Conservation (phyloP, 2,888 invertebrate species). For the Serripes groenlandicus region DNA sequence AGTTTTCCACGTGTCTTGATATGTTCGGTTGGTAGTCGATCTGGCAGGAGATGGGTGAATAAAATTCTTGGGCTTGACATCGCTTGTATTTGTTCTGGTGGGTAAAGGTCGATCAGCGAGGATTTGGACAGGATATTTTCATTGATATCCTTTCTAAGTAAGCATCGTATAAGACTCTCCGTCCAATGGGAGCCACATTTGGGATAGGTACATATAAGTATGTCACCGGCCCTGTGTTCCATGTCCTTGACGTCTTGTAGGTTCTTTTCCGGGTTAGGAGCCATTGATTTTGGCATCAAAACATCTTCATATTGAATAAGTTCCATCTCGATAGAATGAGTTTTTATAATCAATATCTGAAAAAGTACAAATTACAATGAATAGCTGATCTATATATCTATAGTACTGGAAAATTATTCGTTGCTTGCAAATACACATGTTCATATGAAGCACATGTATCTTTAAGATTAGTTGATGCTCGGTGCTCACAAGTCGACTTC, state of each 20-base stretch:
- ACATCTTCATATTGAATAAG: conserved; percentile 9
- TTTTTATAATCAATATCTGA: too few relatives aligned
- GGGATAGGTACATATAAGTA: not conserved
- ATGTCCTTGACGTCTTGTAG: not conserved
- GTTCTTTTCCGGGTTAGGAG: not conserved
- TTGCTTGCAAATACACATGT: too few relatives aligned
- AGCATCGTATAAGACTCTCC: conserved; percentile 3
- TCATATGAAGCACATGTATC: too few relatives aligned
- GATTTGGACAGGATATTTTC: not conserved
- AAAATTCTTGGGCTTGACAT: conserved; percentile 4
- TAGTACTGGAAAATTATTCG: too few relatives aligned
- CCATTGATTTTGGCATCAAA: not conserved
- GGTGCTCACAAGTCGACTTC: too few relatives aligned
- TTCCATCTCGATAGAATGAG: too few relatives aligned
- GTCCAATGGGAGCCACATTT: conserved; percentile 4
- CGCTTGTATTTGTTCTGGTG: not conserved
- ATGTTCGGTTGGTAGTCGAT: not conserved
- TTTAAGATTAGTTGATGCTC: too few relatives aligned
- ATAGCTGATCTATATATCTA: too few relatives aligned
- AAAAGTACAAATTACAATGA: too few relatives aligned
- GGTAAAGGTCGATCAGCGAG: conserved; percentile 6
- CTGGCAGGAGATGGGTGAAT: not conserved
- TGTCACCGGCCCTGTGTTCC: not conserved
- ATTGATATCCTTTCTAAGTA: not conserved
- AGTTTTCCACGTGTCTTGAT: not conserved